phyloP scores from a whole-genome alignment of 2,797 vertebrate species.

The Sebastes paucispinis region DNA sequence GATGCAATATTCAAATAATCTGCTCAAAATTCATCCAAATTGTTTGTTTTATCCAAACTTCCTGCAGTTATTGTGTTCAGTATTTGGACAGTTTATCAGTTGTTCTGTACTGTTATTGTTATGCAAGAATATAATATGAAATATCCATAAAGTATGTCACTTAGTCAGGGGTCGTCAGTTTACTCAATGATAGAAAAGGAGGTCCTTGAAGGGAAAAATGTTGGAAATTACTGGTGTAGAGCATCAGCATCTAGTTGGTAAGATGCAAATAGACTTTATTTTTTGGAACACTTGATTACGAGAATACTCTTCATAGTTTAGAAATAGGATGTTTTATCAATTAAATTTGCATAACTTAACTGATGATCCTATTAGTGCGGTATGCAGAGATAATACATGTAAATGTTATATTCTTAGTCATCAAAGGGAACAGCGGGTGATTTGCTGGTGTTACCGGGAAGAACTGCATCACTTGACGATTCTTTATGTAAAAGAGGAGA shows the following conservation, averaged over 20 bases:
- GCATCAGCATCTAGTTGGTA: background rate
- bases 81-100: no score
- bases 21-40: no score
- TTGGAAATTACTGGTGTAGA: background rate
- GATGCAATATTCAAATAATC: no score
- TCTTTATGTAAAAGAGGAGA: constrained; percentile 21
- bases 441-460: constrained; percentile 5
- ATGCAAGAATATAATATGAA: no score
- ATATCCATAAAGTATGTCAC: no score
- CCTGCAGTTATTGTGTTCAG: no score
- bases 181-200: no score
- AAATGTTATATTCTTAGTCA: background rate
- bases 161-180: no score
- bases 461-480: background rate
- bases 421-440: background rate
- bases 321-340: background rate
- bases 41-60: no score
- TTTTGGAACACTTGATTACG: background rate
- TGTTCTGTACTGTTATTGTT: no score
- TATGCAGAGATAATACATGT: background rate
- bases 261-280: background rate
- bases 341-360: background rate
- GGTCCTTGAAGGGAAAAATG: no score
- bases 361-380: background rate
- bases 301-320: background rate